phyloP scores from a whole-genome alignment of 2,797 vertebrate species.

The Myotis planiceps region DNA sequence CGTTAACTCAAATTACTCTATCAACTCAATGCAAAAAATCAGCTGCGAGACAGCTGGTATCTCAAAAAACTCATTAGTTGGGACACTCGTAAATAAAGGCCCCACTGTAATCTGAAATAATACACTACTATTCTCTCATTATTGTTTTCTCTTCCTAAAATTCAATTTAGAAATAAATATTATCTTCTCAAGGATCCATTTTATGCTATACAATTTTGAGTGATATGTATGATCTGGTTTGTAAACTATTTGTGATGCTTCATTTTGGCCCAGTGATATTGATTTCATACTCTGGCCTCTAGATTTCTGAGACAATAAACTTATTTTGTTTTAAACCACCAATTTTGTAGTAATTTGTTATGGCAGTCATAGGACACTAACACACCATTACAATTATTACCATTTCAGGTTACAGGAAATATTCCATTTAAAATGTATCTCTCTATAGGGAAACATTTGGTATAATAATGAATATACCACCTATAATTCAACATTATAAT shows the following conservation, averaged over 20 bases:
- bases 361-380: neutral
- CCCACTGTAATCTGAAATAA: slow-evolving; percentile 5
- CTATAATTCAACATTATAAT: neutral
- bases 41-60: too few species aligned
- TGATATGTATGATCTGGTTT: neutral
- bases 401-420: neutral
- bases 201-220: neutral
- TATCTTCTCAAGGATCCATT: neutral
- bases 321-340: neutral
- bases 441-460: neutral
- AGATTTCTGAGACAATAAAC: neutral
- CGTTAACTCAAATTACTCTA: too few species aligned
- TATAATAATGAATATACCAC: neutral
- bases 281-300: neutral
- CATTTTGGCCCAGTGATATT: neutral
- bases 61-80: too few species aligned
- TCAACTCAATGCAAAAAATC: too few species aligned
- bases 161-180: neutral
- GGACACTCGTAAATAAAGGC: too few species aligned
- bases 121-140: neutral
- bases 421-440: neutral
- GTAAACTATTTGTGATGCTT: neutral
- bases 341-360: neutral
- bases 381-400: neutral
- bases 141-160: neutral